These are phyloP conservation scores for Andrena trimmerana DNA, from an alignment of 2,888 invertebrate species.

Conservation along the genomic window DNA sequence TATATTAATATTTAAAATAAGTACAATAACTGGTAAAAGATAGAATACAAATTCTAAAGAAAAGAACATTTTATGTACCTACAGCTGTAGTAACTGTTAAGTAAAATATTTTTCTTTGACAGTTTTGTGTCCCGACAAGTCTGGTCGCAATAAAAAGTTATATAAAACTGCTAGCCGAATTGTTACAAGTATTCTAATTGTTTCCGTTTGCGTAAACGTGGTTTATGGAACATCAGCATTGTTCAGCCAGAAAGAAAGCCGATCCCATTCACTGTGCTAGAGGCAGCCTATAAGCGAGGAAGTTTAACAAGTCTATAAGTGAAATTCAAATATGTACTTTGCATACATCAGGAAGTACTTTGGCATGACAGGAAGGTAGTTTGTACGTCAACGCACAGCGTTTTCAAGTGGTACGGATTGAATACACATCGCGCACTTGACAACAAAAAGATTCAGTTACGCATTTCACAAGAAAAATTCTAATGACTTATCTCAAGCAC, in stretches of 20 bases:
- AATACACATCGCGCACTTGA: neutral
- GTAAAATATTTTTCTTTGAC: neutral
- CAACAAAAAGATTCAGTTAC: neutral
- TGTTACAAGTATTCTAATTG: neutral
- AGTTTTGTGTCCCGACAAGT: neutral
- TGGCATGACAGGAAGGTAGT: conserved; percentile 9
- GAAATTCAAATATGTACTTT: conserved; percentile 54
- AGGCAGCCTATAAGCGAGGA: conserved; percentile 24
- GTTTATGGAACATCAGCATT: conserved; percentile 3
- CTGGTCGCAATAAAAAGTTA: neutral
- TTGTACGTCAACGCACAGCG: conserved; percentile 25
- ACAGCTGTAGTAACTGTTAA: neutral
- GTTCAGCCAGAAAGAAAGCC: conserved; percentile 13
- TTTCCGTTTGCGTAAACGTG: neutral
- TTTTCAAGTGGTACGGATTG: neutral
- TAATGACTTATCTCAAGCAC: too few species aligned
- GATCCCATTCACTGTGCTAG: conserved; percentile 16
- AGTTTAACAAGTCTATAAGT: conserved; percentile 49
- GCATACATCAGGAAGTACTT: conserved; percentile 48
- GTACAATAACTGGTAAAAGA: too few species aligned
- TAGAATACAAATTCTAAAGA: too few species aligned
- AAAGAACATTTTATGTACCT: too few species aligned
- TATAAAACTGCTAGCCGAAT: neutral
- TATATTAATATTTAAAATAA: too few species aligned
- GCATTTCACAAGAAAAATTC: too few species aligned